Percentiles rank a stretch among this genome's conserved stretches.
Evolutionary conservation across 2,797 vertebrate species (phyloP).

Genomic region (Acanthurus leucopareius): DNA sequence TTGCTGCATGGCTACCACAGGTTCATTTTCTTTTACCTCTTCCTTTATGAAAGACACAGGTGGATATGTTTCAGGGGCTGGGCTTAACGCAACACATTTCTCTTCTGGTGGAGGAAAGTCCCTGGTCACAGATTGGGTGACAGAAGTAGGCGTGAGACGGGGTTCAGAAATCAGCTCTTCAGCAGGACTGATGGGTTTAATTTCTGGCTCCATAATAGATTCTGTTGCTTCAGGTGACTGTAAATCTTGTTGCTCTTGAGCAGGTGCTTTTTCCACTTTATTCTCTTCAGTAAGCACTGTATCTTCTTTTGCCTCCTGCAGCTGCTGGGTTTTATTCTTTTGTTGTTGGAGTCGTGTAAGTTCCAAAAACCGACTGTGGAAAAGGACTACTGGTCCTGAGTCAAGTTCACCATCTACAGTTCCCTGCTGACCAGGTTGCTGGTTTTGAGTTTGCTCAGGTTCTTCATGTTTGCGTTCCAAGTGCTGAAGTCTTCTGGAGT

Average conservation of each 20-base stretch:
- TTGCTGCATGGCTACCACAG: slow-evolving; percentile 24
- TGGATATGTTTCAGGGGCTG: slow-evolving; percentile 48
- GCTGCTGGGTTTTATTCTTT: slow-evolving; percentile 91
- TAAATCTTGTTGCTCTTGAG: slow-evolving; percentile 79
- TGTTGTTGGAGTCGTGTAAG: slow-evolving; percentile 92
- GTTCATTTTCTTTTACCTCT: slow-evolving; percentile 74
- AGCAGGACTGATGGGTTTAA: slow-evolving; percentile 84
- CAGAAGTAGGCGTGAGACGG: slow-evolving; percentile 22
- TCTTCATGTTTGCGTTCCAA: slow-evolving; percentile 95
- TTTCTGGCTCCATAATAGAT: slow-evolving; percentile 78
- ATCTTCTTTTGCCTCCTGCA: slow-evolving; percentile 86
- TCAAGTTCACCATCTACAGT: slow-evolving; percentile 86
- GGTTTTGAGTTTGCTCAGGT: slow-evolving; percentile 87
- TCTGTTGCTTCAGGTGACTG: slow-evolving; percentile 83
- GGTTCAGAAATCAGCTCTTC: slow-evolving; percentile 68
- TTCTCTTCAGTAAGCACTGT: slow-evolving; percentile 33
- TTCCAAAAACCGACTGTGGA: slow-evolving; percentile 96
- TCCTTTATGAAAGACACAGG: slow-evolving; percentile 54
- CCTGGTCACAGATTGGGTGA: slow-evolving; percentile 56
- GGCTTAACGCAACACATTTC: slow-evolving; percentile 45
- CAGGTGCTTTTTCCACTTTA: slow-evolving; percentile 83
- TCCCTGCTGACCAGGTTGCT: slow-evolving; percentile 86
- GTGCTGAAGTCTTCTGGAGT: slow-evolving; percentile 95
- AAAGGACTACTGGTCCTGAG: slow-evolving; percentile 94
- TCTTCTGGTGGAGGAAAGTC: slow-evolving; percentile 73